These are phyloP conservation scores for Melanotus villosus DNA, from an alignment of 2,888 invertebrate genomes.

Conservation along the genomic window DNA sequence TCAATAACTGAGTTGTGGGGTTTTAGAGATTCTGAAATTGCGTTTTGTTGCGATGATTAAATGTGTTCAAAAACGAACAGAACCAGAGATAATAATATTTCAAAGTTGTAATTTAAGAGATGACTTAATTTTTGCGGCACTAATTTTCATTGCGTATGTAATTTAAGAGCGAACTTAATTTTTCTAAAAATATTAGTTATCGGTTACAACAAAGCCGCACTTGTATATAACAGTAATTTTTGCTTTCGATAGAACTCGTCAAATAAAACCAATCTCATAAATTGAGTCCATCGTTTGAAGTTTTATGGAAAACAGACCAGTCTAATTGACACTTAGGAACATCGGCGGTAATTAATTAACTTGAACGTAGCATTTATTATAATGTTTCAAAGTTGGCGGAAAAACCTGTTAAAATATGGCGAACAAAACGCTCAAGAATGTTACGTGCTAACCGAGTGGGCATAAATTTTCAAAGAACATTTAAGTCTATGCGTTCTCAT, in stretches of 20 bases:
- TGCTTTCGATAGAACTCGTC: neutral
- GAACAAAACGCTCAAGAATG: constrained; percentile 1
- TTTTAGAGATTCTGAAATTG: too few relatives aligned
- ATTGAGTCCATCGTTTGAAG: neutral
- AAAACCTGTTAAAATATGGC: constrained; percentile 1
- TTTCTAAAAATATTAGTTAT: neutral
- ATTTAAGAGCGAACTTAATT: too few relatives aligned
- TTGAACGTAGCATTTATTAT: neutral
- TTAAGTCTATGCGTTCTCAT: constrained; percentile 53
- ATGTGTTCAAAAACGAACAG: too few relatives aligned
- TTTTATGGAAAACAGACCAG: constrained; percentile 9
- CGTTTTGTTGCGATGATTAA: too few relatives aligned
- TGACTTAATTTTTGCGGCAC: too few relatives aligned
- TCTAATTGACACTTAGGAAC: constrained; percentile 15
- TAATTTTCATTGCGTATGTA: too few relatives aligned
- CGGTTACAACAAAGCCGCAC: neutral
- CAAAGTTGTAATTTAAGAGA: too few relatives aligned
- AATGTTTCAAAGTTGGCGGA: neutral
- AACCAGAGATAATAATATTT: too few relatives aligned
- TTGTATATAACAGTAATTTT: constrained; percentile 6
- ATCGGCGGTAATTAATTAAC: constrained; percentile 5
- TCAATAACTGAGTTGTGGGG: too few relatives aligned
- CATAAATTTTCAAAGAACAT: constrained; percentile 56
- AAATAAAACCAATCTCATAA: constrained; percentile 11
- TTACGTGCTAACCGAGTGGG: constrained; percentile 17